Evolutionary conservation across 2,797 vertebrate species (phyloP).

Genomic region (Adrianichthys oophorus): DNA sequence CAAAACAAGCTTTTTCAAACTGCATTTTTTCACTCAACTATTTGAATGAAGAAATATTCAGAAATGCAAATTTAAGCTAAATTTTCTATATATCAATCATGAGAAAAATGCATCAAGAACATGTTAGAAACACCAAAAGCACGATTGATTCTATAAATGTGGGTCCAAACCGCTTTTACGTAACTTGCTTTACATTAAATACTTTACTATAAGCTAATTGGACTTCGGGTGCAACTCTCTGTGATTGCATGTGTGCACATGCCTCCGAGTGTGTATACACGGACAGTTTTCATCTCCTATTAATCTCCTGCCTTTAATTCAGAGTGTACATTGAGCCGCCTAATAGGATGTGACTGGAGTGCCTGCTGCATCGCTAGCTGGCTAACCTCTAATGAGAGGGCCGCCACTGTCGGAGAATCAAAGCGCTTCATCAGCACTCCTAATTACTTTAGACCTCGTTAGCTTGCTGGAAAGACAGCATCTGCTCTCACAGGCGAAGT

Average conservation of each 20-base stretch:
- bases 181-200: slow-evolving; percentile 46
- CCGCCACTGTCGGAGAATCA: slow-evolving; percentile 67
- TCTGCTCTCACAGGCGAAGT: slow-evolving; percentile 58
- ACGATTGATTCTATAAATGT: slow-evolving; percentile 7
- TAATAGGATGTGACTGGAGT: slow-evolving; percentile 75
- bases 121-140: too few species aligned
- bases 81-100: too few species aligned
- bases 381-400: slow-evolving; percentile 73
- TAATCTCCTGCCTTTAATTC: slow-evolving; percentile 77
- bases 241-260: slow-evolving; percentile 8
- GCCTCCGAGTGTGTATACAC: slow-evolving; percentile 6
- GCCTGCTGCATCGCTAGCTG: slow-evolving; percentile 60
- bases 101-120: too few species aligned
- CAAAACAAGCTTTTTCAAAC: too few species aligned
- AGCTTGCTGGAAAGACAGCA: slow-evolving; percentile 57
- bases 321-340: slow-evolving; percentile 74
- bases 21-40: too few species aligned
- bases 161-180: slow-evolving; percentile 22
- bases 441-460: slow-evolving; percentile 76
- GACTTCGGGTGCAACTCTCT: slow-evolving; percentile 12
- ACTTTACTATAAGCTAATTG: neutral
- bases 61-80: too few species aligned
- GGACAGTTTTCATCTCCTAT: slow-evolving; percentile 70
- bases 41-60: too few species aligned
- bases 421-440: slow-evolving; percentile 74